Base-by-base conservation (phyloP, 2,888 invertebrate species). In the Cosmia trapezina region DNA sequence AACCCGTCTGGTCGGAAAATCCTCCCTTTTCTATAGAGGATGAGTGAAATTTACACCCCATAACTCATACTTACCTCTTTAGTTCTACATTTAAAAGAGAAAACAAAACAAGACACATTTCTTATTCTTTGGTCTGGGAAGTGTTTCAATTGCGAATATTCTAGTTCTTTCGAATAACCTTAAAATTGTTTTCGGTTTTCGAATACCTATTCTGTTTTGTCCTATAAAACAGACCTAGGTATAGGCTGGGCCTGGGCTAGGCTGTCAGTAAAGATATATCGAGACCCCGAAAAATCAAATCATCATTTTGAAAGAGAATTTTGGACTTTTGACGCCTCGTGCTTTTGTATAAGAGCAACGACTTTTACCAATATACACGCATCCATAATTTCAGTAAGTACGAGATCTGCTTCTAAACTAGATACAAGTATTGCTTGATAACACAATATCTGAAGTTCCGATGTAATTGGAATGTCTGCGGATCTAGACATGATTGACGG, bases 391-490 rank as follows among this genome's bases (percentile, higher is more conserved):
- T 17, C 12, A 70, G 11, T 51, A 41, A 71, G 45, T 56, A 59
- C 8, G 1, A 8, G 1, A 60, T 63, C 9, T 53, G 47, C 37
- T 78, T 22, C 6, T n/a, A 47, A 77, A 77, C 64, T 60, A 7
- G 4, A 56, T 12, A 61, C 17, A 60, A 70, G 51, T 37, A 43
- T 57, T 67, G 41, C 43, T 68, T 12, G 53, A 45, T 65, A 65
- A 59, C 61, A n/a, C 37, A 74, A 71, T 70, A 67, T 74, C 63
- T 70, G 68, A 74, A 67, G 62, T 75, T 69, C 51, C 9, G 45
- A 53, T 76, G 62, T 73, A 79, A 81, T 76, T 81, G 76, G 41
- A 73, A 79, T 66, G 70, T 79, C 76, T 75, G 56, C 22, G 49
- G 51, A 76, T 69, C 51, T 63, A 22, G 60, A 22, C 43, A 49